Base-by-base conservation (phyloP, 2,113 vertebrate genomes). In the Labeo catla region DNA sequence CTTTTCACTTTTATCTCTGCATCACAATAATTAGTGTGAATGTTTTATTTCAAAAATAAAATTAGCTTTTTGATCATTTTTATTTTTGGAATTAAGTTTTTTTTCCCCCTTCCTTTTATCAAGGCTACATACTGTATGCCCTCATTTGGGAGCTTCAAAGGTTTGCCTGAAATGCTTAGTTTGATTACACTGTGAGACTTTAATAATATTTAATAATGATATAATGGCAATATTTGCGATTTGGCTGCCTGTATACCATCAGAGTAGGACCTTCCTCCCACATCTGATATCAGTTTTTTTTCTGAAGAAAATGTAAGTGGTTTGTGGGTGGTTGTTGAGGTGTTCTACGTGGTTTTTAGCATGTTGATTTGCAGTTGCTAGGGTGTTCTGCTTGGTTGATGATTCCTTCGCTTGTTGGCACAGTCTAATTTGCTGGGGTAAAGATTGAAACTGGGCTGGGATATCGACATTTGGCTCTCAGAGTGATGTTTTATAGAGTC, bases 1-100 rank as follows among this genome's bases (percentile, higher is more conserved):
- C 89, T 89, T 89, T 92, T 90, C 83, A 90, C 84, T 91, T 91
- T 90, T 90, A 90, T 92, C 89, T 87, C 47, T 74, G 34, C 57
- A 28, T 63, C 34, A 66, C 76, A 43, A 15, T 83, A 84, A 76
- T 74, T 28, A 28, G 57, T 59, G 13, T 47, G 61, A 73, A 80
- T 63, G 21, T 80, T 43, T 6, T 43, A 70, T 73, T 82, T 77
- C 9, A 50, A 80, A 79, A 63, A 45, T 66, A 50, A 65, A 49
- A 65, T 6, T 0, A 34, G 61, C 80, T 65, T 68, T 77, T 82
- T 63, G 52, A 68, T 36, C 39, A 50, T 52, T 68, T 84, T 39
- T 49, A 49, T n/a, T 80, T 78, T 59, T 77, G 19, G 81, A 52
- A 83, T 83, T 6, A 65, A 86, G 36, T 86, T 45, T 21, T 15